Conservation (phyloP, 2,113 vertebrate species). For the Monarcha castaneiventris region DNA sequence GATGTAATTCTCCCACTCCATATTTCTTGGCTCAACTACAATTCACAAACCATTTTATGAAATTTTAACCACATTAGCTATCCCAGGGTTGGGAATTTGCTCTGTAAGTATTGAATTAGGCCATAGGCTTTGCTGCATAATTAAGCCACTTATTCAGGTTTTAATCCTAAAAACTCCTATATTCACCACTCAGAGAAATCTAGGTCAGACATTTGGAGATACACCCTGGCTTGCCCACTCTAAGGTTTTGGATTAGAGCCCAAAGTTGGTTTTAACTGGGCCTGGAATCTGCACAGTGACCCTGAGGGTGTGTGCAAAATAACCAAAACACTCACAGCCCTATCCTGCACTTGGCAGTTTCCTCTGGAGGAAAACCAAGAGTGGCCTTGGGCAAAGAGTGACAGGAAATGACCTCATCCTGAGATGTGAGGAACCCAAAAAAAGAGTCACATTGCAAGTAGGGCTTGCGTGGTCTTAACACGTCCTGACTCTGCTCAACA, state of each 20-base stretch:
- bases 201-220: neutral
- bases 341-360: neutral
- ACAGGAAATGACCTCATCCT: neutral
- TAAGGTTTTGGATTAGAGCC: neutral
- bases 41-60: neutral
- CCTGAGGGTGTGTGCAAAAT: neutral
- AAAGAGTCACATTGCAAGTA: neutral
- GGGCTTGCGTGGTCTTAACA: fast-evolving
- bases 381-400: neutral
- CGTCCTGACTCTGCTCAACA: neutral
- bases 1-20: neutral
- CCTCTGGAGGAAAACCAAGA: neutral
- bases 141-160: neutral
- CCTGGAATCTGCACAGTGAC: neutral
- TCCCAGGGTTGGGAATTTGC: neutral
- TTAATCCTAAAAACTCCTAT: neutral
- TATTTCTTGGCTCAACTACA: neutral
- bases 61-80: neutral
- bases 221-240: neutral
- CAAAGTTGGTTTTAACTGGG: neutral
- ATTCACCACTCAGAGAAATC: neutral
- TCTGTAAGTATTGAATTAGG: neutral
- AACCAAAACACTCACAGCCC: neutral
- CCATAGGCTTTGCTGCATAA: neutral
- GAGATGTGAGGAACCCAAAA: neutral